These are phyloP conservation scores for Loriculus beryllinus DNA, from an alignment of 2,797 vertebrate genomes.

Conservation along the genomic window DNA sequence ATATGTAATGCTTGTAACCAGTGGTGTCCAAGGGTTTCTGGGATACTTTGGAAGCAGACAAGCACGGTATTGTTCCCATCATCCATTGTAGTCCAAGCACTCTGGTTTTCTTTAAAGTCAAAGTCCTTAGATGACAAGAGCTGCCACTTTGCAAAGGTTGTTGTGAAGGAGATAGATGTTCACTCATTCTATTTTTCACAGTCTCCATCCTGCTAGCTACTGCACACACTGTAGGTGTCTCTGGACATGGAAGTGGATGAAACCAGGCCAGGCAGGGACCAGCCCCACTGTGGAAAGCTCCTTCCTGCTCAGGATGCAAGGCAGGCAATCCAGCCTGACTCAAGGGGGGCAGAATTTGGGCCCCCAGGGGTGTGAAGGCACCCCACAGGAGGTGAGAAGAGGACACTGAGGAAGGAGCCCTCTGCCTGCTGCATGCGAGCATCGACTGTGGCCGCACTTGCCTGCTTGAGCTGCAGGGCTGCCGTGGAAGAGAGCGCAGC, in stretches of 20 bases:
- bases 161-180: not conserved
- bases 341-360: not conserved
- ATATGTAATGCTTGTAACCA: constrained; percentile 8
- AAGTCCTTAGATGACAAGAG: not conserved
- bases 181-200: not conserved
- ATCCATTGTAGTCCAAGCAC: not conserved
- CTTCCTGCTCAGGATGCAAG: not conserved
- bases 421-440: rapidly evolving
- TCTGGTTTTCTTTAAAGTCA: constrained; percentile 21
- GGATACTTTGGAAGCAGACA: constrained; percentile 32
- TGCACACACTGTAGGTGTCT: not conserved
- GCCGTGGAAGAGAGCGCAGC: rapidly evolving
- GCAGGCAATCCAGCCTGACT: not conserved
- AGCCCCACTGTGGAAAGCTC: rapidly evolving
- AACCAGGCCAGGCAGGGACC: rapidly evolving
- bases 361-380: not conserved
- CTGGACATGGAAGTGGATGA: not conserved
- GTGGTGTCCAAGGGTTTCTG: constrained; percentile 23
- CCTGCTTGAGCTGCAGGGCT: not conserved
- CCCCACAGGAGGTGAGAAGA: not conserved
- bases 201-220: not conserved
- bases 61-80: constrained; percentile 17
- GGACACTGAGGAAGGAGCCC: rapidly evolving
- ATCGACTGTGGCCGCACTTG: not conserved
- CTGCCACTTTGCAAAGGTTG: not conserved